Percentiles rank a stretch among this genome's conserved stretches.
Conservation (phyloP, 2,888 invertebrate species). For the Leptothorax acervorum region DNA sequence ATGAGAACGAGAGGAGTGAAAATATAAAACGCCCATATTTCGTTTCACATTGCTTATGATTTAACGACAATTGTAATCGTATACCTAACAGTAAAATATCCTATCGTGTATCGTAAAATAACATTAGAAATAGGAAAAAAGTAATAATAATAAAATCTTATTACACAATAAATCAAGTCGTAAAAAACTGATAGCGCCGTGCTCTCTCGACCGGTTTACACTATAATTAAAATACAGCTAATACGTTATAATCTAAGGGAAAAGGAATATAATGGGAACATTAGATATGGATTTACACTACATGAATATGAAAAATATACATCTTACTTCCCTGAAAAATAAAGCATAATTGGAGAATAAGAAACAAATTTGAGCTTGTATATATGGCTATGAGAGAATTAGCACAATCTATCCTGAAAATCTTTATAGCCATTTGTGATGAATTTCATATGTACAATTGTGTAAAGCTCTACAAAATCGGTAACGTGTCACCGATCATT, state of each 20-base stretch:
- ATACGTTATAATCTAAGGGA: slow-evolving; percentile 32
- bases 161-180: slow-evolving; percentile 27
- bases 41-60: slow-evolving; percentile 39
- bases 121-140: slow-evolving; percentile 3
- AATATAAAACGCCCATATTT: slow-evolving; percentile 37
- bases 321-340: slow-evolving; percentile 64
- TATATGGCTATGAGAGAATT: slow-evolving; percentile 56
- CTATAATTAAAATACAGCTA: slow-evolving; percentile 38
- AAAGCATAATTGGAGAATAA: slow-evolving; percentile 35
- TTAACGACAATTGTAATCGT: slow-evolving; percentile 36
- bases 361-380: slow-evolving; percentile 56
- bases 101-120: slow-evolving; percentile 15
- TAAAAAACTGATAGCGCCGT: slow-evolving; percentile 48
- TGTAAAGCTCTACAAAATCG: slow-evolving; percentile 74
- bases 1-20: slow-evolving; percentile 5
- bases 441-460: slow-evolving; percentile 79
- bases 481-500: slow-evolving; percentile 51
- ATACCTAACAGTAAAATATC: slow-evolving; percentile 35
- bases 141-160: slow-evolving; percentile 28
- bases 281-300: slow-evolving; percentile 68
- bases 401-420: slow-evolving; percentile 62
- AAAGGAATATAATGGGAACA: slow-evolving; percentile 41
- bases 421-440: slow-evolving; percentile 65
- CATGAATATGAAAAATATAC: slow-evolving; percentile 69
- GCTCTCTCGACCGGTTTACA: slow-evolving; percentile 39